Percentiles rank a stretch among this genome's conserved stretches.
These are phyloP conservation scores for Petroica traversi DNA, from an alignment of 2,113 vertebrate genomes.

Conservation along the genomic window DNA sequence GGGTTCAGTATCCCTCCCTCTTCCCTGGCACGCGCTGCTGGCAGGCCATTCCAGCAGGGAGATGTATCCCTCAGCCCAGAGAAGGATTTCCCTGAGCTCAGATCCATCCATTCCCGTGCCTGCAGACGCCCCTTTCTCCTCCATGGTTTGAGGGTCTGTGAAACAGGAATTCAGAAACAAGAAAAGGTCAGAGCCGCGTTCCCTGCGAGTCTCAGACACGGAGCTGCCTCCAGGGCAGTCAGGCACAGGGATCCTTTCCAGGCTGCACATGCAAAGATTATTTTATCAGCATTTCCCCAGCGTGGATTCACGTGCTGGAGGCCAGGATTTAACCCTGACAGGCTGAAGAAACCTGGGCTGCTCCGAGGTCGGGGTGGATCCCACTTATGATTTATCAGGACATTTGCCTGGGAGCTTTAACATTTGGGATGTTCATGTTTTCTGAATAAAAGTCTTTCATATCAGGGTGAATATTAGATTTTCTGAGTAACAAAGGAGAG, in stretches of 20 bases:
- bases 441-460: not conserved
- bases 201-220: not conserved
- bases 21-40: not conserved
- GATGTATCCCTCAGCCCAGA: not conserved
- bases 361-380: not conserved
- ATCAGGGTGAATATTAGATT: not conserved
- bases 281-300: conserved; percentile 48
- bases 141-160: conserved; percentile 25
- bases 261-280: conserved; percentile 42
- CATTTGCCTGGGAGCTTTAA: not conserved
- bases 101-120: not conserved
- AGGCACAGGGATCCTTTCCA: conserved; percentile 45
- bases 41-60: not conserved
- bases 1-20: not conserved
- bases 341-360: not conserved
- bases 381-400: not conserved
- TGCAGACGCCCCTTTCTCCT: not conserved
- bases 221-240: conserved; percentile 4
- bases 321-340: not conserved
- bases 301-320: not conserved
- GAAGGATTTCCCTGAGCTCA: conserved; percentile 38
- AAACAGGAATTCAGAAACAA: conserved; percentile 50
- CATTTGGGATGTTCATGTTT: not conserved
- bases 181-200: conserved; percentile 53
- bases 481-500: not conserved